Base-by-base conservation (phyloP, 2,797 vertebrate species). In the Sebastes miniatus region DNA sequence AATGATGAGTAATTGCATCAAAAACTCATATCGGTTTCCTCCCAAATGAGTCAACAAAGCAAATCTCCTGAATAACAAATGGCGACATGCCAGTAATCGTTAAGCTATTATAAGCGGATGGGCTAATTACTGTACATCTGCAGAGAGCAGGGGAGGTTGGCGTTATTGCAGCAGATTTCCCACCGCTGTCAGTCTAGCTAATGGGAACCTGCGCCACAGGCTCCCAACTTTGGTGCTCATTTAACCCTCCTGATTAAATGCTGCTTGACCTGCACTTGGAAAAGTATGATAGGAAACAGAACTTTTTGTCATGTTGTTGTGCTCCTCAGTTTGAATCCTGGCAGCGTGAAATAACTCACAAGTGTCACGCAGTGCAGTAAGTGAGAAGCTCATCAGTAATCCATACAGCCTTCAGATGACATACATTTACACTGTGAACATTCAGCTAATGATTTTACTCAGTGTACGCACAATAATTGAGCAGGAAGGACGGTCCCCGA, bases 1-100 rank as follows among this genome's bases (percentile, higher is more conserved):
- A 92, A 94, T 91, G 91, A 89, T 83, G 92, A 93, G 79, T 93
- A 94, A 95, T 93, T 93, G 83, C 90, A 92, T 93, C 83, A 92
- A 87, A 94, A 93, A 89, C 85, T 94, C 89, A 92, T 93, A 91
- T 93, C 80, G 65, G 81, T 93, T 90, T 87, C 83, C 76, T 84
- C 89, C 85, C 91, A 90, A 91, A 87, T 87, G 91, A 93, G 90
- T 89, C 86, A 90, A 94, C 92, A 93, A 92, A 93, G 91, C 88
- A 93, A 91, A 92, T 88, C 90, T 90, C 86, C 91, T 34, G 63
- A 80, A 92, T 88, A 94, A 92, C 91, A 93, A 93, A 92, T 85
- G 89, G 89, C 82, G 81, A 90, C 85, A 88, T 81, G 92, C 90
- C 90, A 90, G 91, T 83, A 89, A 93, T 93, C 61, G 91, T 93